Evolutionary conservation across 2,797 vertebrate genomes (phyloP).

Genomic region (Vireo griseus): DNA sequence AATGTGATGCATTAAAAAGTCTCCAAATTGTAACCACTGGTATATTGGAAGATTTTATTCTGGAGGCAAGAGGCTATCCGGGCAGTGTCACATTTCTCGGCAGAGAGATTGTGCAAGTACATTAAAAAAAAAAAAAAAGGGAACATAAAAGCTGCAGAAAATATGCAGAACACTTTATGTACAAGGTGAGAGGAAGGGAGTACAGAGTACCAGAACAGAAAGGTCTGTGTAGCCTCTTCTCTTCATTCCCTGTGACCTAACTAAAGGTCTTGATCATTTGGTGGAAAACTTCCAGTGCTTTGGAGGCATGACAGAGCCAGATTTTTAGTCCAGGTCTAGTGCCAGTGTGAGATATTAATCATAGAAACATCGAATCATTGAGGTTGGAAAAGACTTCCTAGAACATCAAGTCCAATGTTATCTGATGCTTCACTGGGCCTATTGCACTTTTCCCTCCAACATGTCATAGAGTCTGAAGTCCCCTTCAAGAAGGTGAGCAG

Average conservation of each 20-base stretch:
- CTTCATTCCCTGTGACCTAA: neutral
- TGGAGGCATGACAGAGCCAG: neutral
- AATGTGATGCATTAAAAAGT: neutral
- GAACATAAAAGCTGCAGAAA: neutral
- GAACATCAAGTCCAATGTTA: neutral
- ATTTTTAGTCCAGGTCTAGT: neutral
- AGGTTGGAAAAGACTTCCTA: neutral
- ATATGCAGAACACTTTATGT: neutral
- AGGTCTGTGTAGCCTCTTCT: neutral
- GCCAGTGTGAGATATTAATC: neutral
- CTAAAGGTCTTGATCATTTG: accelerated
- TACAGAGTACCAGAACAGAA: neutral
- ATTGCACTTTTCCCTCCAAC: neutral
- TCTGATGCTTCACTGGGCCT: neutral
- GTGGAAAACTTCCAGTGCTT: neutral
- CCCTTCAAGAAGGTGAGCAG: neutral
- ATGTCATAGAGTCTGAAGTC: neutral
- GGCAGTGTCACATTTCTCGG: neutral
- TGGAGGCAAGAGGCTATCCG: neutral
- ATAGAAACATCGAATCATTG: accelerated
- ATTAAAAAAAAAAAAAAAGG: neutral
- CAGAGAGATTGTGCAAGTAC: neutral
- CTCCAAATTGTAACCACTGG: neutral
- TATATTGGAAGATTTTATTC: neutral
- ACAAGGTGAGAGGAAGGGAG: accelerated